Percentiles rank a stretch among this genome's conserved stretches.
Conservation (phyloP, 2,888 invertebrate species). For the Liodrosophila aerea region DNA sequence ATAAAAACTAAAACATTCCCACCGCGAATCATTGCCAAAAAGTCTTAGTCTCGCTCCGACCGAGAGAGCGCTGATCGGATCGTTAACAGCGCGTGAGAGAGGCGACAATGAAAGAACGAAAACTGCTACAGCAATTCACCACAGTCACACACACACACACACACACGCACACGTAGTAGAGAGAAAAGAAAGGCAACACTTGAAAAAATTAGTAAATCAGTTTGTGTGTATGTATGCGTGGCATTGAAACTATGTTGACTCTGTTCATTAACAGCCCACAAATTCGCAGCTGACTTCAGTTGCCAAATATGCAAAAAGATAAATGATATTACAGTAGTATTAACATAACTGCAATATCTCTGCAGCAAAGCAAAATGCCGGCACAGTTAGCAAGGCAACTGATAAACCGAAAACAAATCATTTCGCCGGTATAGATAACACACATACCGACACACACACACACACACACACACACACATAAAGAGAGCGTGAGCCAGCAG, state of each 20-base stretch:
- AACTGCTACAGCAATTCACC: conserved; percentile 58
- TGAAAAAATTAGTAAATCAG: conserved; percentile 23
- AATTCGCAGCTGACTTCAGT: conserved; percentile 46
- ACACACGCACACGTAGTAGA: conserved; percentile 1
- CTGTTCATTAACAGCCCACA: conserved; percentile 33
- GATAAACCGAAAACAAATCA: conserved; percentile 34
- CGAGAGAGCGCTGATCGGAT: conserved; percentile 25
- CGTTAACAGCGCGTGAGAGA: conserved; percentile 50
- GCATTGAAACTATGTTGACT: conserved; percentile 55
- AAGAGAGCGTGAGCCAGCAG: conserved; percentile 51
- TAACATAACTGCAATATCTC: conserved; percentile 9
- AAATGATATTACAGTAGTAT: conserved; percentile 13
- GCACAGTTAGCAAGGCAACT: conserved; percentile 5
- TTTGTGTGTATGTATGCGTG: conserved; percentile 38
- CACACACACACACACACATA: too few species aligned
- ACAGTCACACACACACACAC: conserved; percentile 29
- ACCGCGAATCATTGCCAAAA: conserved; percentile 67
- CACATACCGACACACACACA: too few species aligned
- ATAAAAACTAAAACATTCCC: conserved; percentile 79
- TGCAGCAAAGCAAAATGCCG: conserved; percentile 7
- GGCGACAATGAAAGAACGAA: conserved; percentile 68
- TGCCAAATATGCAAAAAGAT: conserved; percentile 36
- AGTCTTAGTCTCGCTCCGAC: conserved; percentile 30
- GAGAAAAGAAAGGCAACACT: not conserved
- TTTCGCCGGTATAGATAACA: conserved; percentile 73